Conservation (phyloP, 2,888 invertebrate genomes). For the Diabrotica balteata region DNA sequence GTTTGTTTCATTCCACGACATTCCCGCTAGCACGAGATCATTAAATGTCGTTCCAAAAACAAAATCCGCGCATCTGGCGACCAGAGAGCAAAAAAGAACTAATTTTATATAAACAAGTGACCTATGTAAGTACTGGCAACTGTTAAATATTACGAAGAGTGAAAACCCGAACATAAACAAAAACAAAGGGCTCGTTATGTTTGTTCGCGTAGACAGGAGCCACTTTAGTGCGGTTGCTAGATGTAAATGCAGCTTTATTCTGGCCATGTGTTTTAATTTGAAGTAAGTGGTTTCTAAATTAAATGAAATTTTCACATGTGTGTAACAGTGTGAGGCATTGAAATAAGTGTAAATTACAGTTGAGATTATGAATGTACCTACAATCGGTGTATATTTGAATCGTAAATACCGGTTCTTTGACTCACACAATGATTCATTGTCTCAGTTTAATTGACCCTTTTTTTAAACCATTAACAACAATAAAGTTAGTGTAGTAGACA, state of each 20-base stretch:
- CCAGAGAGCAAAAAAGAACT: not conserved
- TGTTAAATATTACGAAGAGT: conserved; percentile 17
- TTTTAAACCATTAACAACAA: no score
- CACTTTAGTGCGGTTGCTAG: conserved; percentile 19
- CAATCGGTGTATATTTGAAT: conserved; percentile 1
- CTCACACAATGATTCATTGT: not conserved
- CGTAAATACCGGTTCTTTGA: not conserved
- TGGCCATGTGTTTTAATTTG: conserved; percentile 25
- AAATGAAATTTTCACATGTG: conserved; percentile 27
- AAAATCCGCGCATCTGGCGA: conserved; percentile 3
- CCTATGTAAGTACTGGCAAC: conserved; percentile 10
- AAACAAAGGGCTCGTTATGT: conserved; percentile 17
- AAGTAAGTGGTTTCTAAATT: conserved; percentile 27
- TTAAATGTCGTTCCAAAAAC: not conserved
- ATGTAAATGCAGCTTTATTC: conserved; percentile 21
- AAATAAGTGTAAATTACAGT: not conserved
- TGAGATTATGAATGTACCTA: not conserved
- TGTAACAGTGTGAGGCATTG: conserved; percentile 5
- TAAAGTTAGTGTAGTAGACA: no score
- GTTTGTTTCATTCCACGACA: no score
- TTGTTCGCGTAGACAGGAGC: conserved; percentile 10
- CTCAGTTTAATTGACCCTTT: no score
- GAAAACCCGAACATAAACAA: conserved; percentile 15
- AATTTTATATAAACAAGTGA: conserved; percentile 12
- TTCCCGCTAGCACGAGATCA: no score